A percentile compares a stretch with the other conserved stretches of the same genome.
Evolutionary conservation across 2,797 vertebrate species (phyloP).

Genomic region (Hippoglossus hippoglossus): DNA sequence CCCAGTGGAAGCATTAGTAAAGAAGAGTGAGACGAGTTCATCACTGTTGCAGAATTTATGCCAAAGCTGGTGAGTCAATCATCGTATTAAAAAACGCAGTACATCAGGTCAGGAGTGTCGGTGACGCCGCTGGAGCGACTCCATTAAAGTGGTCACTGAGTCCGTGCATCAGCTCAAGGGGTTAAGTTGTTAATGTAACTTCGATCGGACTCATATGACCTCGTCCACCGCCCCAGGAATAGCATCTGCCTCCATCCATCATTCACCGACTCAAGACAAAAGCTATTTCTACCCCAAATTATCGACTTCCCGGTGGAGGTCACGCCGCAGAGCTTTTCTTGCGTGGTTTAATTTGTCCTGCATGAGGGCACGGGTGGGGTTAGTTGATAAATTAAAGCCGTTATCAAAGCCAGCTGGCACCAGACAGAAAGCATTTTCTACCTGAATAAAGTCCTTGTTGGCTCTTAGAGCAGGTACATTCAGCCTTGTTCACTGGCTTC

Average conservation of each 20-base stretch:
- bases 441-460: conserved; percentile 2
- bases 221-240: background rate
- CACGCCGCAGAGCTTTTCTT: background rate
- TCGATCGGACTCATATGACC: conserved; percentile 13
- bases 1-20: too few relatives aligned
- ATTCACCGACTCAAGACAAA: conserved; percentile 7
- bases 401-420: conserved; percentile 43
- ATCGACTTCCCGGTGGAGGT: conserved; percentile 3
- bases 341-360: conserved; percentile 21
- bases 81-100: too few relatives aligned
- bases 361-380: conserved; percentile 2
- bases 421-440: conserved; percentile 2
- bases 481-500: background rate
- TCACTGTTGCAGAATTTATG: too few relatives aligned
- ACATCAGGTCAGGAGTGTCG: too few relatives aligned
- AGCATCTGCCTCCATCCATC: conserved; percentile 15
- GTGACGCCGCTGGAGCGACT: too few relatives aligned
- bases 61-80: too few relatives aligned
- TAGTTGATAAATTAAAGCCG: conserved; percentile 48
- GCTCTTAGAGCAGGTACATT: background rate
- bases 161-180: conserved; percentile 4
- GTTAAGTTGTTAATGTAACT: background rate
- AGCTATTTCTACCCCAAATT: conserved; percentile 5
- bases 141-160: too few relatives aligned
- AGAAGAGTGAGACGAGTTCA: too few relatives aligned